Evolutionary conservation across 1,140 invertebrate species (phyloP), one percentile per base, ranked within the genome.

Genomic region (Bombus huntii): DNA sequence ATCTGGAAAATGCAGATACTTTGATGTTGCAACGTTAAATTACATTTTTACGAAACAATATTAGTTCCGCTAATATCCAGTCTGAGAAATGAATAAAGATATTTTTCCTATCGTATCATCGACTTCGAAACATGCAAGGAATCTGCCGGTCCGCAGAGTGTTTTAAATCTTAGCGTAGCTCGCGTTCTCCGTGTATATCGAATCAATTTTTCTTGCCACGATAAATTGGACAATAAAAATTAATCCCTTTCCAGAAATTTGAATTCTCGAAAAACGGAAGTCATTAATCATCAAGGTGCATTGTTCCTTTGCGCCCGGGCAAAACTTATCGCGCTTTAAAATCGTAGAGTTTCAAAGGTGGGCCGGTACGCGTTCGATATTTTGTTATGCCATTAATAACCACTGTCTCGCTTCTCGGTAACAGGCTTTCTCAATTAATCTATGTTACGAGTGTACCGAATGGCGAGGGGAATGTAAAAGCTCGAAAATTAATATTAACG

Each of bases 351-450:
- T 72, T 81, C 77, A 71, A 91, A 86, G 84, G 62, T 76, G 77
- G 73, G 73, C 42, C 65, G 70, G 59, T 77, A 62, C 53, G 39
- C 82, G 79, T 80, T 91, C 88, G 77, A 90, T 90, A 89, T 91
- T 91, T 92, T 89, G 88, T 89, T 92, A 87, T 71, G 85, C 88
- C 88, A 91, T 92, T 92, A 92, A 92, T 92, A 91, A 88, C 84
- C 74, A 85, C 89, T 89, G 88, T 90, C 85, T 89, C 88, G 85
- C 82, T 87, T 70, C 88, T 87, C 76, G 82, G 85, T 91, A 90
- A 88, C 85, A 88, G 87, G 84, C 84, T 88, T 90, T 90, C 88
- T 91, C 89, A 88, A 92, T 92, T 91, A 92, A 92, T 92, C 89
- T 92, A 87, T 87, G 91, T 92, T 92, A 91, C 82, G 88, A 89